Percentiles rank a stretch among this genome's conserved stretches.
Evolutionary conservation across 30 jellyfish, hydroid and myxozoan genomes (phyloP).

Genomic region (Mastigias papua): DNA sequence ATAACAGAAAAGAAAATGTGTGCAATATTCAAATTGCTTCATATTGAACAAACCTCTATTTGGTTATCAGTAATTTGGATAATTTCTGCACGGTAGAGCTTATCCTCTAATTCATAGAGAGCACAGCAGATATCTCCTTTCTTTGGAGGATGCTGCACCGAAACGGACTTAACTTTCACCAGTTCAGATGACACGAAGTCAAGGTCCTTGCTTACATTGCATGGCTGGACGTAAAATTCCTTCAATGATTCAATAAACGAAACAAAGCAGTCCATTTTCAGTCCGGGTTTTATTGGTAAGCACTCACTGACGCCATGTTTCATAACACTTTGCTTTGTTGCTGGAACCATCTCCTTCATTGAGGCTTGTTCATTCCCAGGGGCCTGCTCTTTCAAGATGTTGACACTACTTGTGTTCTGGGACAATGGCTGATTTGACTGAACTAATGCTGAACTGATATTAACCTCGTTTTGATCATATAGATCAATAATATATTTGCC

Average conservation of each 20-base stretch:
- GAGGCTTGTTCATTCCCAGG: background rate
- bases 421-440: background rate
- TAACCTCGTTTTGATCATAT: constrained; percentile 17
- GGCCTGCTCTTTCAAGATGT: background rate
- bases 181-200: constrained; percentile 13
- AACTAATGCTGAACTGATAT: constrained; percentile 11
- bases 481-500: constrained; percentile 56
- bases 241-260: constrained; percentile 43
- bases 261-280: constrained; percentile 31
- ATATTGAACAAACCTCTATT: constrained; percentile 1
- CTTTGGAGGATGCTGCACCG: background rate
- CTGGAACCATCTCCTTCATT: background rate
- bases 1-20: no score
- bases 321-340: background rate
- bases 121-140: constrained; percentile 49
- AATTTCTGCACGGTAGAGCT: constrained; percentile 70
- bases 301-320: background rate
- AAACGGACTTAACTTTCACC: constrained; percentile 1
- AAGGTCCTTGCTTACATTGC: constrained; percentile 20
- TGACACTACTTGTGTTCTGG: background rate
- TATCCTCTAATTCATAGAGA: constrained; percentile 29
- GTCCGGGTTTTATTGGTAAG: constrained; percentile 25
- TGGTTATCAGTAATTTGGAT: background rate
- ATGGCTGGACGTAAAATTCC: constrained; percentile 60
- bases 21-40: background rate